Conservation (phyloP, 2,888 invertebrate genomes). For the Leptodirus hochenwartii region DNA sequence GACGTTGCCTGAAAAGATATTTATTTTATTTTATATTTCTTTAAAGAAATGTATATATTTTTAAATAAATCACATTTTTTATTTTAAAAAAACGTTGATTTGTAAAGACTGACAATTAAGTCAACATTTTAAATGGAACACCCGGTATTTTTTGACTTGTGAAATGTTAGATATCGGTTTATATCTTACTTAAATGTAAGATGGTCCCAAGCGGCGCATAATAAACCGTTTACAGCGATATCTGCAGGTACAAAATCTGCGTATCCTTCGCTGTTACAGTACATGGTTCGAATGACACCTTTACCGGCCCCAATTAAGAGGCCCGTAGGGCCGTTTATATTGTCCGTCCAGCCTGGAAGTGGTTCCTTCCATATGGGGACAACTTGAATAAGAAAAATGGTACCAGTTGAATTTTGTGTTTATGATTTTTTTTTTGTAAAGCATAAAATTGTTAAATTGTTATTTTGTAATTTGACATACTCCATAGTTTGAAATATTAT, state of each 20-base stretch:
- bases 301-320: constrained; percentile 68
- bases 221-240: constrained; percentile 48
- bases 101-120: no score
- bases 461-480: no score
- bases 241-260: constrained; percentile 71
- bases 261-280: constrained; percentile 57
- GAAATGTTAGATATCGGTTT: background rate
- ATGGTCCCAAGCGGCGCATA: constrained; percentile 30
- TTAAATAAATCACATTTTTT: background rate
- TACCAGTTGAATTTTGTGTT: background rate
- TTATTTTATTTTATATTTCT: constrained; percentile 1
- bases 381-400: constrained; percentile 29
- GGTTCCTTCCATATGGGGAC: constrained; percentile 78
- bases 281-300: constrained; percentile 79
- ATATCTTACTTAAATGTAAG: constrained; percentile 31
- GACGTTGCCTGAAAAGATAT: constrained; percentile 33
- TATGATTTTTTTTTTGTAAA: no score
- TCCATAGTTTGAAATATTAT: no score
- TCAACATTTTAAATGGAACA: no score
- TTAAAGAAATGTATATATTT: constrained; percentile 2
- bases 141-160: no score
- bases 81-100: background rate
- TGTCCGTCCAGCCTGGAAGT: constrained; percentile 81
- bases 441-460: no score
- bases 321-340: constrained; percentile 84